These are phyloP conservation scores for Crotalus helleri DNA, from an alignment of 2,113 vertebrate genomes.

Conservation along the genomic window DNA sequence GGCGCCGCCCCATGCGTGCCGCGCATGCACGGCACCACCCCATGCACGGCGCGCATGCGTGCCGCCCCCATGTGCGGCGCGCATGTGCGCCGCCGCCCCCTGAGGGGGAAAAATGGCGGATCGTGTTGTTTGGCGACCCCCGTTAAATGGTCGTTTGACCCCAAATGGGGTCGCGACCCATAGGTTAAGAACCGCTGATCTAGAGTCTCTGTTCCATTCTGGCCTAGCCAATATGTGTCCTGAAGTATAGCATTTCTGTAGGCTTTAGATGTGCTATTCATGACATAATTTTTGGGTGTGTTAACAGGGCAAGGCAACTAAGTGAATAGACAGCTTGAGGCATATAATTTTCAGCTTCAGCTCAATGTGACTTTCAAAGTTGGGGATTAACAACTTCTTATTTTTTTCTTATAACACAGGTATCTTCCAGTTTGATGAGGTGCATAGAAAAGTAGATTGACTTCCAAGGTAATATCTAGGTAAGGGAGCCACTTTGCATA, in stretches of 20 bases:
- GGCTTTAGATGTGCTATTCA: background rate
- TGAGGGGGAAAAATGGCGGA: too few species aligned
- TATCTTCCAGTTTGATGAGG: background rate
- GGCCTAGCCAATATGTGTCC: background rate
- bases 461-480: background rate
- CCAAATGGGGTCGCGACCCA: too few species aligned
- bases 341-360: background rate
- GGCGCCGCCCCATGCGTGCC: too few species aligned
- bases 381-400: background rate
- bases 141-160: too few species aligned
- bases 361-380: background rate
- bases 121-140: too few species aligned
- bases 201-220: background rate
- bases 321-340: background rate
- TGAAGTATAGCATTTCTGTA: background rate
- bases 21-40: too few species aligned
- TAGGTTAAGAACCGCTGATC: background rate
- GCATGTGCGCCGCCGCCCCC: too few species aligned
- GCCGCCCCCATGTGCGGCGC: too few species aligned
- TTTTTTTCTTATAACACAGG: background rate
- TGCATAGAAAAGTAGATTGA: background rate
- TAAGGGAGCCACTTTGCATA: background rate
- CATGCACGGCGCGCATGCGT: too few species aligned
- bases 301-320: background rate
- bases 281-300: background rate